A percentile compares a stretch with the other conserved stretches of the same genome.
phyloP scores from a whole-genome alignment of 2,113 vertebrate genomes.

The Xenus cinereus region DNA sequence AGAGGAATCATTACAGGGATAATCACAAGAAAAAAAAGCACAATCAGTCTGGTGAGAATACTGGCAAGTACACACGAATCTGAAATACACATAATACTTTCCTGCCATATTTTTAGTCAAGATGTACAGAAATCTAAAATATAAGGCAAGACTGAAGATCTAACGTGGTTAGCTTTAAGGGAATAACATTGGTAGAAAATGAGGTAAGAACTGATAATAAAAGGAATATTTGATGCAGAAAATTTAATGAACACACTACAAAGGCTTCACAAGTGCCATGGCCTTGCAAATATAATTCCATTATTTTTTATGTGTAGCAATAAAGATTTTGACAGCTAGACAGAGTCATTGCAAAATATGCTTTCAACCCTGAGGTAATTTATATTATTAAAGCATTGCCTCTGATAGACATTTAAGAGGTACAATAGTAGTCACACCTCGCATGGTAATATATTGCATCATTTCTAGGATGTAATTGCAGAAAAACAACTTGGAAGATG shows the following conservation, averaged over 20 bases:
- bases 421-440: slow-evolving; percentile 36
- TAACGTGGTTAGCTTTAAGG: not conserved
- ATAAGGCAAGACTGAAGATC: not conserved
- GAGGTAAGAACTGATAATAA: slow-evolving; percentile 13
- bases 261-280: not conserved
- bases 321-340: slow-evolving; percentile 59
- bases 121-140: not conserved
- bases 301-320: slow-evolving; percentile 48
- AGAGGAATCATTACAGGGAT: not conserved
- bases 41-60: not conserved
- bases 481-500: slow-evolving; percentile 37
- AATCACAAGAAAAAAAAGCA: not conserved
- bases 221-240: slow-evolving; percentile 45
- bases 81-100: not conserved
- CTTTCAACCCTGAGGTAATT: slow-evolving; percentile 42
- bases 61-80: not conserved
- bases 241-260: slow-evolving; percentile 26
- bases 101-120: not conserved
- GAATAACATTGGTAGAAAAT: not conserved
- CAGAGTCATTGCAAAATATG: slow-evolving; percentile 48
- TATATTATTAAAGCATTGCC: slow-evolving; percentile 51
- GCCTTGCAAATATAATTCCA: slow-evolving; percentile 25
- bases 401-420: slow-evolving; percentile 42
- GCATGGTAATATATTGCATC: not conserved
- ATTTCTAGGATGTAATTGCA: slow-evolving; percentile 1